Percentiles rank a stretch among this genome's conserved stretches.
phyloP scores from a whole-genome alignment of 2,797 vertebrate genomes.

The Lepidocolaptes lacrymiger region DNA sequence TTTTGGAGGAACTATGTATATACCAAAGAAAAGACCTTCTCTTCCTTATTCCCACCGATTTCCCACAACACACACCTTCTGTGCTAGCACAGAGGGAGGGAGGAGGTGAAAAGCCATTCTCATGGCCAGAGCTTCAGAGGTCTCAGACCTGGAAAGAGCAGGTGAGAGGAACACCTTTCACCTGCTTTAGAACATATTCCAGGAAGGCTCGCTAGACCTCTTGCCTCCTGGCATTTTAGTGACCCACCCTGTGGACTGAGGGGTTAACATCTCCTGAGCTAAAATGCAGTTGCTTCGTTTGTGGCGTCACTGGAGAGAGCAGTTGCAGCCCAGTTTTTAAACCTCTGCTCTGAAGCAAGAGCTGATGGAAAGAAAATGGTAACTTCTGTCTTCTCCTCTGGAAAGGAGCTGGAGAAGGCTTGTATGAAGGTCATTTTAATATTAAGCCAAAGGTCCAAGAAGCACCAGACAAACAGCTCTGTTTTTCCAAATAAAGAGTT shows the following conservation, averaged over 20 bases:
- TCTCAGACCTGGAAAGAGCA: background rate
- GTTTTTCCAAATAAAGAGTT: slow-evolving; percentile 61
- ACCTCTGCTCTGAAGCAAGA: background rate
- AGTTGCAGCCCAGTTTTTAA: background rate
- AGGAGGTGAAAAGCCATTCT: background rate
- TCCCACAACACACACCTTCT: background rate
- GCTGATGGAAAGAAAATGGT: background rate
- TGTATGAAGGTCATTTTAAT: slow-evolving; percentile 18
- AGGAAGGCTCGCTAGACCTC: background rate
- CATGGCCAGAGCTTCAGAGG: background rate
- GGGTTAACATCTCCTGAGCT: background rate
- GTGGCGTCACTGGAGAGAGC: background rate
- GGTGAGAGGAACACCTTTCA: background rate
- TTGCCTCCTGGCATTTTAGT: background rate
- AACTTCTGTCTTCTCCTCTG: slow-evolving; percentile 23
- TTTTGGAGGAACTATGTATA: background rate
- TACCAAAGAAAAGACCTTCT: background rate
- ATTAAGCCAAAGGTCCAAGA: slow-evolving; percentile 19
- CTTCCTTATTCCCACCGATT: background rate
- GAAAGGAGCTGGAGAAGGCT: slow-evolving; percentile 12
- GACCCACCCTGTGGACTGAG: background rate
- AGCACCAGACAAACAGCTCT: background rate
- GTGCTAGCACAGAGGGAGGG: background rate
- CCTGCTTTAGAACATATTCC: background rate
- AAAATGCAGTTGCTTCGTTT: background rate